Evolutionary conservation across 2,797 vertebrate genomes (phyloP).

Genomic region (Pelochelys cantorii): DNA sequence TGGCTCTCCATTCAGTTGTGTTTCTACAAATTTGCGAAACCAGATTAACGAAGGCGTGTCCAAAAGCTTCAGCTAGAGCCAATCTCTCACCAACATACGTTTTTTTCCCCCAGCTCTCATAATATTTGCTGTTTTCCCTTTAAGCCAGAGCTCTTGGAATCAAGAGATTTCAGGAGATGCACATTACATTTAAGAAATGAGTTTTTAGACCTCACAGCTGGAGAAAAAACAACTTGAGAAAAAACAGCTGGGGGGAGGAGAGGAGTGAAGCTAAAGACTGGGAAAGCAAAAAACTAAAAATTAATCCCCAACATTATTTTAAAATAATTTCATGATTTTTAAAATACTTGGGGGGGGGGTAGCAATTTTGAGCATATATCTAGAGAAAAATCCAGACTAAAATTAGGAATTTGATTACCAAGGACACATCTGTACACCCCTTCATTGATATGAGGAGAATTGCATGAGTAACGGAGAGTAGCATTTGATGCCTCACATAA

Average conservation of each 20-base stretch:
- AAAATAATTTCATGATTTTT: background rate
- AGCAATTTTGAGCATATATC: background rate
- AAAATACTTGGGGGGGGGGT: background rate
- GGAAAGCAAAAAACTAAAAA: background rate
- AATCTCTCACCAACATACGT: background rate
- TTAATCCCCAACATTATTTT: background rate
- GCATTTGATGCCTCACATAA: slow-evolving; percentile 52
- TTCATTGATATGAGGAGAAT: slow-evolving; percentile 54
- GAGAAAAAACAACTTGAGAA: background rate
- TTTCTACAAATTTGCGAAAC: slow-evolving; percentile 52
- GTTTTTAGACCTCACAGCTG: background rate
- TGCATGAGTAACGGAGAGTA: slow-evolving; percentile 57
- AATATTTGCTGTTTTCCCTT: background rate
- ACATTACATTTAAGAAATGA: background rate
- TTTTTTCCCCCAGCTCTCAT: slow-evolving; percentile 4
- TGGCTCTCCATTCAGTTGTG: slow-evolving; percentile 36
- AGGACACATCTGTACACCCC: slow-evolving; percentile 16
- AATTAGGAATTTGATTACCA: background rate
- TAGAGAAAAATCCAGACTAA: background rate
- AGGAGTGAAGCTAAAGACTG: background rate
- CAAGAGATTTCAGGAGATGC: background rate
- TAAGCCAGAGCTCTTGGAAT: background rate
- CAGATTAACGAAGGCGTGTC: slow-evolving; percentile 29
- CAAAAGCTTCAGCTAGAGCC: background rate
- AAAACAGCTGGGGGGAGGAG: too few species aligned